A percentile compares a stretch with the other conserved stretches of the same genome.
Conservation (phyloP, 2,888 invertebrate species). For the Microlaimidae sp. region DNA sequence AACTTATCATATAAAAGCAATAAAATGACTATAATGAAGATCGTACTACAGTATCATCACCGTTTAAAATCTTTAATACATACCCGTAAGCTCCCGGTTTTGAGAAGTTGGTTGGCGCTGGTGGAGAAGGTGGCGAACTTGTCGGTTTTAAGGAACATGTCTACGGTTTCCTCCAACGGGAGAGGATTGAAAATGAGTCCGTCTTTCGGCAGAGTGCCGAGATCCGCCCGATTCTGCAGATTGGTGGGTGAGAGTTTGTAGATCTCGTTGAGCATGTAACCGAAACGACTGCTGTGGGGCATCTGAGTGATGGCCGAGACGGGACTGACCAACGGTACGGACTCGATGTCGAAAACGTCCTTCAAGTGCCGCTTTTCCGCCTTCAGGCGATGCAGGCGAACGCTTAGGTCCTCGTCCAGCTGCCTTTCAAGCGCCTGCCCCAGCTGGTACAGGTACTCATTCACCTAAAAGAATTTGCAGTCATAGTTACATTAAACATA, state of each 20-base stretch:
- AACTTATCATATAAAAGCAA: no score
- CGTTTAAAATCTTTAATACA: no score
- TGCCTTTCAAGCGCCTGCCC: slow-evolving; percentile 4
- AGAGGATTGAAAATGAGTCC: slow-evolving; percentile 12
- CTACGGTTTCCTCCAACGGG: slow-evolving; percentile 9
- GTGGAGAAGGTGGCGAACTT: slow-evolving; percentile 7
- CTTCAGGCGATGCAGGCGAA: slow-evolving; percentile 9
- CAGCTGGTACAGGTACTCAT: slow-evolving; percentile 6
- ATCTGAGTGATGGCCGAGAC: neutral
- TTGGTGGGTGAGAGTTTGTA: neutral
- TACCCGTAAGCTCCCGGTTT: no score
- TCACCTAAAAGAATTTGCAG: no score
- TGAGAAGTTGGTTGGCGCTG: neutral
- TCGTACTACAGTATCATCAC: no score
- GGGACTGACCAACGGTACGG: neutral
- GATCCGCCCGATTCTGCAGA: neutral
- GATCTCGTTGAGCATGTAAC: neutral
- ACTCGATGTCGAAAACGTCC: slow-evolving; percentile 7
- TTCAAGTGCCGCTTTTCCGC: slow-evolving; percentile 10
- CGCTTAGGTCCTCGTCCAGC: slow-evolving; percentile 6
- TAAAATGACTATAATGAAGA: no score
- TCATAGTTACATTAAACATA: no score
- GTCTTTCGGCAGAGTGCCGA: slow-evolving; percentile 6
- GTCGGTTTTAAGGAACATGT: neutral
- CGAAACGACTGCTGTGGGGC: neutral